A percentile compares a stretch with the other conserved stretches of the same genome.
phyloP scores from a whole-genome alignment of 2,797 vertebrate genomes.

The Sebastes steindachneri region DNA sequence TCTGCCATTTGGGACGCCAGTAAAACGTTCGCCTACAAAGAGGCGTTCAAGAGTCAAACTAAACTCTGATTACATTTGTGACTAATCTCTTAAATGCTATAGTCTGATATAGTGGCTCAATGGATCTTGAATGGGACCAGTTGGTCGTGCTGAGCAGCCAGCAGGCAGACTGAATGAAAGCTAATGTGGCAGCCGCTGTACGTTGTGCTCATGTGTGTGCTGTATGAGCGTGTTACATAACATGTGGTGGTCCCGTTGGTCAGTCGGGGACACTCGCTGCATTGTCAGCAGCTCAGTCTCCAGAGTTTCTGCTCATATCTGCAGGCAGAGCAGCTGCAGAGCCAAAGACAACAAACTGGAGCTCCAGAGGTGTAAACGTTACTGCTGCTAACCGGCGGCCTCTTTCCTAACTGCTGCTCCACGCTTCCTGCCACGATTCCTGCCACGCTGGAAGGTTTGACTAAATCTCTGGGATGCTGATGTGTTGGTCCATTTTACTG shows the following conservation, averaged over 20 bases:
- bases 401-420: background rate
- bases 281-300: slow-evolving; percentile 45
- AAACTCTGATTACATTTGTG: too few species aligned
- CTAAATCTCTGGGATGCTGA: background rate
- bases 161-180: background rate
- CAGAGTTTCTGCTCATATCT: slow-evolving; percentile 29
- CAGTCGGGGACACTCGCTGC: slow-evolving; percentile 26
- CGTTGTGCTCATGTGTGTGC: background rate
- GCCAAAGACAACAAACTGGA: slow-evolving; percentile 52
- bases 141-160: too few species aligned
- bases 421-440: background rate
- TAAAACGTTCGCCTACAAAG: too few species aligned
- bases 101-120: too few species aligned
- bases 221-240: slow-evolving; percentile 26
- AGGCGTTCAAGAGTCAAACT: too few species aligned
- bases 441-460: background rate
- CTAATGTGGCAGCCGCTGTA: background rate
- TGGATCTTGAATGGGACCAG: too few species aligned
- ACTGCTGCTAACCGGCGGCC: background rate
- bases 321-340: slow-evolving; percentile 6
- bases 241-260: background rate
- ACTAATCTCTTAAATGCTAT: too few species aligned
- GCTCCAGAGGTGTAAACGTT: slow-evolving; percentile 2
- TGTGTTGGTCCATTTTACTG: background rate
- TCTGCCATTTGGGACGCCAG: too few species aligned